Evolutionary conservation across 2,113 vertebrate genomes (phyloP).

Genomic region (Hoplias malabaricus): DNA sequence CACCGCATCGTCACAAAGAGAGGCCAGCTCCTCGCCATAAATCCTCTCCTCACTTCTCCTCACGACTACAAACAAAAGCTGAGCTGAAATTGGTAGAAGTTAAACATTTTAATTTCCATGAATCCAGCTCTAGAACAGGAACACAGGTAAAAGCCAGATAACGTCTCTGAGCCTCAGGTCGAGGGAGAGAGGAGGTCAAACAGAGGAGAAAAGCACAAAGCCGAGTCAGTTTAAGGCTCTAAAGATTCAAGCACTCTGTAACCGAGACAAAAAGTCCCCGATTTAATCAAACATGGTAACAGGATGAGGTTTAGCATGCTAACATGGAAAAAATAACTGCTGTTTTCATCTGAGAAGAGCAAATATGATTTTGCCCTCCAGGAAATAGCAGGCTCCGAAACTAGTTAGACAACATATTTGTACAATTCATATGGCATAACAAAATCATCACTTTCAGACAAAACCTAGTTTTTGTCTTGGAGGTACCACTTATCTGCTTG

Average conservation of each 20-base stretch:
- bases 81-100: constrained; percentile 19
- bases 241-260: not conserved
- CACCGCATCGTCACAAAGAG: constrained; percentile 12
- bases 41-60: constrained; percentile 14
- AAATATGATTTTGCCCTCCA: too few relatives aligned
- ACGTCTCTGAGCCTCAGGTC: constrained; percentile 16
- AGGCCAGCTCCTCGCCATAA: constrained; percentile 1
- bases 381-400: too few relatives aligned
- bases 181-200: constrained; percentile 27
- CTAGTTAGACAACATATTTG: too few relatives aligned
- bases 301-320: not conserved
- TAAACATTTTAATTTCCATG: not conserved
- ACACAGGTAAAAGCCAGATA: not conserved
- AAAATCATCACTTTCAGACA: too few relatives aligned
- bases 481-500: too few relatives aligned
- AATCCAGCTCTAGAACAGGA: constrained; percentile 1
- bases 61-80: constrained; percentile 7
- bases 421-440: too few relatives aligned
- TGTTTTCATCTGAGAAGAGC: too few relatives aligned
- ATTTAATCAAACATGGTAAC: not conserved
- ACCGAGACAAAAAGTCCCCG: not conserved
- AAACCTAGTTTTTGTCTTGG: too few relatives aligned
- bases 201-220: constrained; percentile 13
- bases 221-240: not conserved
- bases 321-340: not conserved